Base-by-base conservation (phyloP, 1,140 invertebrate species). In the Parapsyche elsis region DNA sequence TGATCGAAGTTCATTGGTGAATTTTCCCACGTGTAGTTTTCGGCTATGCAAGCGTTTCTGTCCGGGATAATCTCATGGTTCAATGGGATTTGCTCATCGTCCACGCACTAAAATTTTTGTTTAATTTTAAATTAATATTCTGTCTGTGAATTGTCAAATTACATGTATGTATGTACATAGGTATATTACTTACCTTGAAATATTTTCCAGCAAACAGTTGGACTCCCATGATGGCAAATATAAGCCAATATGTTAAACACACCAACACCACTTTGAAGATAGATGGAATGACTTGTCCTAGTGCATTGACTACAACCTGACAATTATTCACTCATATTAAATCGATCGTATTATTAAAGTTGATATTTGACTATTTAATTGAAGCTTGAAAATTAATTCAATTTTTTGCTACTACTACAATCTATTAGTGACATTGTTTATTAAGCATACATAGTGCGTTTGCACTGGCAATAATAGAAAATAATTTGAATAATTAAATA, bases 1-100 rank as follows among this genome's bases (percentile, higher is more conserved):
- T 99, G 97, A 88, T 99, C 98, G 88, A 99, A 99, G 89, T 99
- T 99, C 93, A 99, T 98, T 80, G 93, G 93, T 46, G 97, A 97
- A 89, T 99, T 99, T 87, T 94, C 93, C 98, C 98, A 99, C 16
- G 95, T 96, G 84, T 95, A 95, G 86, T 98, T 97, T 88, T 96
- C 94, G 82, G 94, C 92, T 79, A 92, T 90, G 85, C 96, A 98
- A 26, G 94, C 94, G 85, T 94, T 94, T 85, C 90, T 89, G 86
- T 96, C 95, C 26, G 95, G 94, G 84, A 97, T 96, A 79, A 96
- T 96, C 87, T 96, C 94, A 84, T 92, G 92, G 86, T 94, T 96
- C 30, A 97, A 86, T 73, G 91, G 93, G 75, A 93, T 93, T 86
- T 94, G 93, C 85, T 96, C 95, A 82, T 89, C 89, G 87, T 98